A percentile compares a stretch with the other conserved stretches of the same genome.
Conservation (phyloP, 2,888 invertebrate species). For the Thumatha senex region DNA sequence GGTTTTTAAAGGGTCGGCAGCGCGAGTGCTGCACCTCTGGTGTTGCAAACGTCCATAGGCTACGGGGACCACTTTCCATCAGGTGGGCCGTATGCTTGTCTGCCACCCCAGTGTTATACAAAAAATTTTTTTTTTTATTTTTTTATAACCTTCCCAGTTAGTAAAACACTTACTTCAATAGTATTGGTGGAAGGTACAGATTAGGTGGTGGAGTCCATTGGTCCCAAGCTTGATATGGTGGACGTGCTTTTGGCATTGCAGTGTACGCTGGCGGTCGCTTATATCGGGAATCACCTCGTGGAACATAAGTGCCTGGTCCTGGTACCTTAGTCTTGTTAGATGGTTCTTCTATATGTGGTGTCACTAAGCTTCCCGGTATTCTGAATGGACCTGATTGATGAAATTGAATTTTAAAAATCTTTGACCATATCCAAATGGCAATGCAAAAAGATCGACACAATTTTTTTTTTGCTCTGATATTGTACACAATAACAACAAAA, state of each 20-base stretch:
- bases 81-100: too few species aligned
- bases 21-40: too few species aligned
- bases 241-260: slow-evolving; percentile 48
- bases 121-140: too few species aligned
- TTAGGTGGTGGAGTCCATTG: slow-evolving; percentile 72
- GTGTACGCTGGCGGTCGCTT: slow-evolving; percentile 60
- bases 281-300: slow-evolving; percentile 27
- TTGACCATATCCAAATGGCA: background rate
- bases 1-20: too few species aligned
- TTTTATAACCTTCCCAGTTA: too few species aligned
- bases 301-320: slow-evolving; percentile 57
- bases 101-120: too few species aligned
- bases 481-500: too few species aligned
- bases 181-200: slow-evolving; percentile 63
- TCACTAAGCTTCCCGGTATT: slow-evolving; percentile 55
- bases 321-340: slow-evolving; percentile 44
- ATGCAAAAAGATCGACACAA: too few species aligned
- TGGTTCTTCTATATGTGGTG: slow-evolving; percentile 41
- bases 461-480: too few species aligned
- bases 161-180: slow-evolving; percentile 42
- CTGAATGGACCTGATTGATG: slow-evolving; percentile 40
- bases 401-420: background rate
- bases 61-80: too few species aligned
- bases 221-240: slow-evolving; percentile 55
- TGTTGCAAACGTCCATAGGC: too few species aligned